Evolutionary conservation across 2,888 invertebrate genomes (phyloP).

Genomic region (Epiblema foenella): DNA sequence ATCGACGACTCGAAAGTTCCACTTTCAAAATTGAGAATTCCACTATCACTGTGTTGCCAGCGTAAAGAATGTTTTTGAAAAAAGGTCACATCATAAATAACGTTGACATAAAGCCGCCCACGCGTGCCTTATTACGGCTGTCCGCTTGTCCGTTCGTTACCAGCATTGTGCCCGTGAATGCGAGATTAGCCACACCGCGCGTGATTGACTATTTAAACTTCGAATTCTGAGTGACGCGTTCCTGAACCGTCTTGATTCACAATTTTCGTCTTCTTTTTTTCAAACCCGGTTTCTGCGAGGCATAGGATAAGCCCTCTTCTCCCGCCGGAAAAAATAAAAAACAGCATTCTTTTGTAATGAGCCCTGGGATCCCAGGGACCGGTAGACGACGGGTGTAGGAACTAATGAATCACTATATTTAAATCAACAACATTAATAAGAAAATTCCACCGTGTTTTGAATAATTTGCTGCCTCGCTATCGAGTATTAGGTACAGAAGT

Average conservation of each 20-base stretch:
- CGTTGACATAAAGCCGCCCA: constrained; percentile 82
- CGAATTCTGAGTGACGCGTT: constrained; percentile 73
- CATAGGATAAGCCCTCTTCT: constrained; percentile 33
- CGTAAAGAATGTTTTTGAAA: constrained; percentile 65
- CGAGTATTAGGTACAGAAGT: constrained; percentile 38
- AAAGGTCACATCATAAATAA: constrained; percentile 80
- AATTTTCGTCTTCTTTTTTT: constrained; percentile 39
- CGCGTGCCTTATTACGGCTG: constrained; percentile 82
- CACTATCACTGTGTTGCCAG: constrained; percentile 57
- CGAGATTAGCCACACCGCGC: constrained; percentile 81
- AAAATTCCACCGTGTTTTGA: constrained; percentile 35
- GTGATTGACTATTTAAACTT: constrained; percentile 83
- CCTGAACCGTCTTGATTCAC: constrained; percentile 54
- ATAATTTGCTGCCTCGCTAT: constrained; percentile 40
- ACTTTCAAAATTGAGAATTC: constrained; percentile 37
- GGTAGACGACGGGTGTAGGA: no score
- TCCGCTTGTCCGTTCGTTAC: constrained; percentile 83
- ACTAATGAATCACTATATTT: constrained; percentile 41
- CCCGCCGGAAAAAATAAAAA: no score
- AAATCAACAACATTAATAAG: constrained; percentile 41
- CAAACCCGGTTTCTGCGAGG: constrained; percentile 40
- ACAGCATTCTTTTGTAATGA: no score
- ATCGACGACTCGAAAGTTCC: constrained; percentile 39
- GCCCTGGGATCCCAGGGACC: no score
- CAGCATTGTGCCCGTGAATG: constrained; percentile 80